These are phyloP conservation scores for Epinephelus cyanopodus DNA, from an alignment of 2,113 vertebrate species.

Conservation along the genomic window DNA sequence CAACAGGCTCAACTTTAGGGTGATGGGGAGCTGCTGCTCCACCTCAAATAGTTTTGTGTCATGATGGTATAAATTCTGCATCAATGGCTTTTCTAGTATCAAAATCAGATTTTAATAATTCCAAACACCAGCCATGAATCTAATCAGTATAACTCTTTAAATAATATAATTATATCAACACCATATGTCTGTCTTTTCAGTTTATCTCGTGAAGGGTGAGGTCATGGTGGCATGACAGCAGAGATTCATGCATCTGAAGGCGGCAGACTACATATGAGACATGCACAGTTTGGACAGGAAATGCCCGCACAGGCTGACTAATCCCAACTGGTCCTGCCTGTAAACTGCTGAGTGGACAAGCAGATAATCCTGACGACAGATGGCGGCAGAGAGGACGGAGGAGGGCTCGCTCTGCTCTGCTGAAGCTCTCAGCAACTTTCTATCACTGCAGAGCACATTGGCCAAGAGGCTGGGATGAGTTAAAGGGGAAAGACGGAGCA, in stretches of 20 bases:
- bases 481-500: background rate
- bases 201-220: background rate
- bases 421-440: background rate
- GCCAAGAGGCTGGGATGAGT: background rate
- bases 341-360: slow-evolving; percentile 50
- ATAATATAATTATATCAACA: background rate
- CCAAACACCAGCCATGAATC: background rate
- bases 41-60: background rate
- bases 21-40: background rate
- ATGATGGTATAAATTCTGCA: background rate
- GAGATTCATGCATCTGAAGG: background rate
- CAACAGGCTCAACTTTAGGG: background rate
- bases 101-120: background rate
- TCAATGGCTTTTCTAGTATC: background rate
- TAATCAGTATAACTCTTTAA: background rate
- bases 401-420: background rate
- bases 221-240: background rate
- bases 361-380: slow-evolving; percentile 46
- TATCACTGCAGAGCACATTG: slow-evolving; percentile 11
- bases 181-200: background rate
- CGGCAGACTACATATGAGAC: background rate
- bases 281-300: slow-evolving; percentile 2
- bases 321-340: slow-evolving; percentile 9
- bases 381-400: slow-evolving; percentile 47
- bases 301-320: background rate